Base-by-base conservation (phyloP, 2,113 vertebrate genomes). In the rabbit (Oryctolagus cuniculus) region DNA sequence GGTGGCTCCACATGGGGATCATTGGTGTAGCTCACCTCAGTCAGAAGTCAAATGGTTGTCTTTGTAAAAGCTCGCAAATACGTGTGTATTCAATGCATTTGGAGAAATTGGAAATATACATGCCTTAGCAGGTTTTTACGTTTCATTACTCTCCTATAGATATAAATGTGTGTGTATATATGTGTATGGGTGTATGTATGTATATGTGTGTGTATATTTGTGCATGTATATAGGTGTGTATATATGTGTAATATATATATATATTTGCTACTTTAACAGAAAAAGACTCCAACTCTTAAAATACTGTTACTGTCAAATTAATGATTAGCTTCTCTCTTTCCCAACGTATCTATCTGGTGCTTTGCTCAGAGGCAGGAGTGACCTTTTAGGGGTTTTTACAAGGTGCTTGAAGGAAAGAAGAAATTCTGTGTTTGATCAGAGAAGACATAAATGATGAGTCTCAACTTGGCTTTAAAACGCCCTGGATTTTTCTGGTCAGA, bases 11-110 rank as follows among this genome's bases (percentile, higher is more conserved):
- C 19, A 61, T 69, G 11, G 89, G 89, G 96, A 94, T 36, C 22
- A 31, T 58, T 92, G 83, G 69, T 53, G 2, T 0, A 25, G 70
- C 93, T 90, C 44, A 96, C 49, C 72, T 88, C 93, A 91, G 94
- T 96, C 83, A 91, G 63, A 89, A 97, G 90, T 93, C 89, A 94
- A 53, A 86, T 58, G 21, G 21, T 87, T 97, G 34, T 36, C 16
- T 0, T 70, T 79, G 61, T 88, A 88, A 87, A 80, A 89, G 34
- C 55, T 51, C 64, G 89, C 55, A 95, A 95, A 86, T 90, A 82
- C 3, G 58, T 67, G 83, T 49, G 77, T 90, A 38, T 63, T 77
- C 94, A 97, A 91, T 75, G 69, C 5, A 3, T 38, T 95, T 64
- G 11, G 87, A 86, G 51, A 97, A 96, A 61, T 92, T 81, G 63